Conservation (phyloP, 2,888 invertebrate species). For the Dyspetes luteomarginatus region DNA sequence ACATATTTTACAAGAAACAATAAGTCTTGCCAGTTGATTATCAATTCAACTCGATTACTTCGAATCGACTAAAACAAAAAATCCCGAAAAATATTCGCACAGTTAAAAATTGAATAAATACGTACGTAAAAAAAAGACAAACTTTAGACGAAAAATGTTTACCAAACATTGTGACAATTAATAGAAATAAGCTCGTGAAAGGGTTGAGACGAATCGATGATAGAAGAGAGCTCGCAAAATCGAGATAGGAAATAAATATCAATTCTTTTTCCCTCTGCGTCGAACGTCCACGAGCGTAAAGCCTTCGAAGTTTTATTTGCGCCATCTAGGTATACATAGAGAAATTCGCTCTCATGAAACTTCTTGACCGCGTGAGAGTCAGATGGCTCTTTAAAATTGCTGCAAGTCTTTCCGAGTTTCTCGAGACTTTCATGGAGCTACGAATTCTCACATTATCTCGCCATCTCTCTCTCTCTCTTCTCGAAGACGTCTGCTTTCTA, state of each 20-base stretch:
- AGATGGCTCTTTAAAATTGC: slow-evolving; percentile 54
- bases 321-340: neutral
- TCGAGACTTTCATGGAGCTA: slow-evolving; percentile 36
- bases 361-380: slow-evolving; percentile 53
- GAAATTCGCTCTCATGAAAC: slow-evolving; percentile 39
- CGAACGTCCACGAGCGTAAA: neutral
- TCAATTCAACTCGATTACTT: too few species aligned
- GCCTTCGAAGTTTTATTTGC: neutral
- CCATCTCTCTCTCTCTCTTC: neutral
- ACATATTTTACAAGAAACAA: too few species aligned
- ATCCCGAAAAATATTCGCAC: too few species aligned
- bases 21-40: too few species aligned
- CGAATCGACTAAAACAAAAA: too few species aligned
- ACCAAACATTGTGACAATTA: neutral
- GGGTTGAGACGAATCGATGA: neutral
- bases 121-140: neutral
- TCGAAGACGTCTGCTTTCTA: neutral
- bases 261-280: neutral
- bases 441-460: slow-evolving; percentile 31
- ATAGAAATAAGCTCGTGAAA: neutral
- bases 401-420: slow-evolving; percentile 4
- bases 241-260: slow-evolving; percentile 39
- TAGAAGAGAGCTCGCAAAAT: slow-evolving; percentile 20
- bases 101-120: neutral
- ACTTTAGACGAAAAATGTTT: neutral